Evolutionary conservation across 30 jellyfish, hydroid and myxozoan genomes (phyloP), one percentile per base, ranked within the genome.

Genomic region (Clytia hemisphaerica): DNA sequence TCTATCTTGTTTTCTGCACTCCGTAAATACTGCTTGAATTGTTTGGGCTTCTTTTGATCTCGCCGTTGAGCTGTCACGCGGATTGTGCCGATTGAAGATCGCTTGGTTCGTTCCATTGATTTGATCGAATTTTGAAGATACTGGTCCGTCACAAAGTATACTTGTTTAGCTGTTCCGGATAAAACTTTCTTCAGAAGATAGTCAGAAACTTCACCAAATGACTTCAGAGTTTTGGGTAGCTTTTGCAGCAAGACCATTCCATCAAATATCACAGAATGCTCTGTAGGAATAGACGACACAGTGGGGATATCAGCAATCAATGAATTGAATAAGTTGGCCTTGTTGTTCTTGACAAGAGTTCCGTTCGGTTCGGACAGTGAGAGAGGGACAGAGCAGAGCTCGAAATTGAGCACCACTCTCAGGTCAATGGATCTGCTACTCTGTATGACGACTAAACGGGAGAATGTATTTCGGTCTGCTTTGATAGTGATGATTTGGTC

Each of bases 381-480:
- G 28, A 50, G 65, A 7, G 65, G 65, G 10, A 21, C 27, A 21
- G 27, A 21, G 6, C 28, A 50, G 10, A 50, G 65, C 65, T 50
- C 65, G 22, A 9, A 50, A 6, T 21, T 50, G 28, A 50, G 27
- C 14, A 50, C 65, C 10, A 9, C 65, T 50, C 27, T 14, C 65
- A 50, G 22, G 65, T 21, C 22, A 50, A 50, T 28, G 6, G 14
- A 21, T 6, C 65, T 15, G 14, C 27, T 14, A 7, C 22, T 14
- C 22, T 50, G 65, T 15, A 50, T 50, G 27, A 21, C 65, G 27
- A 50, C 22, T 6, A 50, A 21, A 9, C 65, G 14, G 22, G 65
- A 15, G 22, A 50, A 50, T 7, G 65, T 50, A 9, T 50, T 10
- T 10, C 65, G 65, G 65, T 50, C 65, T 9, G 65, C 14, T 50